Percentiles rank a stretch among this genome's conserved stretches.
Conservation (phyloP, 1,140 invertebrate genomes). For the Cherax destructor region DNA sequence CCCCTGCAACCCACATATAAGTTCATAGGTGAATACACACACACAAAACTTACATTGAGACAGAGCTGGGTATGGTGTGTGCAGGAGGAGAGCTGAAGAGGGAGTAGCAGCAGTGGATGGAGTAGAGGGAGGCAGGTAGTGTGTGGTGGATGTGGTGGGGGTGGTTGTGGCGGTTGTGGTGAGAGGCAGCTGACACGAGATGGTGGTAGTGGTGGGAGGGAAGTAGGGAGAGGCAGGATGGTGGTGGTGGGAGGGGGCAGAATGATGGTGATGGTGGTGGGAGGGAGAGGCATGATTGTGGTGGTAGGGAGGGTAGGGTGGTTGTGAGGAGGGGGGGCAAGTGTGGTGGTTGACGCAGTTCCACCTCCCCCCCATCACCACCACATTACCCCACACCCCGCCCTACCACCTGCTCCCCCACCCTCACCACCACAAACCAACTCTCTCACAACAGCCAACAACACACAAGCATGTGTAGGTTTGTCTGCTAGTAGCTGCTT, state of each 20-base stretch:
- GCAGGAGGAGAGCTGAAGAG: background rate
- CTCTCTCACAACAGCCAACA: background rate
- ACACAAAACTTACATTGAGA: background rate
- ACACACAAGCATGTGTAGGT: background rate
- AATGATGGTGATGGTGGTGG: too few relatives aligned
- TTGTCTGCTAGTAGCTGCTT: background rate
- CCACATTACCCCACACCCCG: too few relatives aligned
- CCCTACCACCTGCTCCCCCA: too few relatives aligned
- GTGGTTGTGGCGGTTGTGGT: background rate
- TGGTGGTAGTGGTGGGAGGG: background rate
- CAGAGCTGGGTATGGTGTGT: background rate
- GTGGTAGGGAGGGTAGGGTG: too few relatives aligned
- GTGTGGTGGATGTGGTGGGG: background rate
- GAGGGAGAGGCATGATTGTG: too few relatives aligned
- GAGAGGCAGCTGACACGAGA: background rate
- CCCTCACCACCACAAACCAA: background rate
- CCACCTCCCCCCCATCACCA: too few relatives aligned
- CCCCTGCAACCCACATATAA: too few relatives aligned
- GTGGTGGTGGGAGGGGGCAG: too few relatives aligned
- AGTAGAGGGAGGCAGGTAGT: background rate
- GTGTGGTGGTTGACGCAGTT: too few relatives aligned
- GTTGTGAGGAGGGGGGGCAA: too few relatives aligned
- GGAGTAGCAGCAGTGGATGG: background rate
- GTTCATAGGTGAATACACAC: background rate
- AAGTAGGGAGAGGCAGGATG: background rate